phyloP scores from a whole-genome alignment of 2,888 invertebrate genomes.

The Oxytorus armatus region DNA sequence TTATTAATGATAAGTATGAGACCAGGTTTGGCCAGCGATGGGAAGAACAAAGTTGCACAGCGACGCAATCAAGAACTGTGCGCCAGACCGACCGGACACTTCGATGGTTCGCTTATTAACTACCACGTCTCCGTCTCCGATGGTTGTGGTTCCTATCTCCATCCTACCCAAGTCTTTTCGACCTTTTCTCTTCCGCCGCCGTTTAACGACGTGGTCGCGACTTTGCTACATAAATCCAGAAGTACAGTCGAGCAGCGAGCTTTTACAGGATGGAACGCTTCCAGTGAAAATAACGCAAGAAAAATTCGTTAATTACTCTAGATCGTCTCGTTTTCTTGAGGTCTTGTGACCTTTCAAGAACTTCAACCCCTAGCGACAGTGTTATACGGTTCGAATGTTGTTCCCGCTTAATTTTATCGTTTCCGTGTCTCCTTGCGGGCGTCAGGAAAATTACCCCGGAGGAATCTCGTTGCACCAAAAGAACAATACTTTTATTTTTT shows the following conservation, averaged over 20 bases:
- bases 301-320: constrained; percentile 36
- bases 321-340: constrained; percentile 6
- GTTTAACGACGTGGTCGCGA: background rate
- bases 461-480: no score
- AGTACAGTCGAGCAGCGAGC: background rate
- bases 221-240: constrained; percentile 10
- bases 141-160: background rate
- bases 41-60: background rate
- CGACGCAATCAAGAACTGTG: constrained; percentile 47
- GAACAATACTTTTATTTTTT: no score
- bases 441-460: no score
- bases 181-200: constrained; percentile 5
- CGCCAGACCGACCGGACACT: constrained; percentile 34
- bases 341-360: constrained; percentile 7
- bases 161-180: constrained; percentile 9
- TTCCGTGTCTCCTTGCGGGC: no score
- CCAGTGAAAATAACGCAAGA: constrained; percentile 4
- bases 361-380: background rate
- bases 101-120: constrained; percentile 53
- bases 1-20: constrained; percentile 68
- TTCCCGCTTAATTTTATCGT: no score
- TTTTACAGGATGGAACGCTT: constrained; percentile 6
- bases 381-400: no score
- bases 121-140: constrained; percentile 19
- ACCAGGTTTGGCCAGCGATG: constrained; percentile 38